Evolutionary conservation across 2,888 invertebrate species (phyloP).

Genomic region (Lasiommata megera): DNA sequence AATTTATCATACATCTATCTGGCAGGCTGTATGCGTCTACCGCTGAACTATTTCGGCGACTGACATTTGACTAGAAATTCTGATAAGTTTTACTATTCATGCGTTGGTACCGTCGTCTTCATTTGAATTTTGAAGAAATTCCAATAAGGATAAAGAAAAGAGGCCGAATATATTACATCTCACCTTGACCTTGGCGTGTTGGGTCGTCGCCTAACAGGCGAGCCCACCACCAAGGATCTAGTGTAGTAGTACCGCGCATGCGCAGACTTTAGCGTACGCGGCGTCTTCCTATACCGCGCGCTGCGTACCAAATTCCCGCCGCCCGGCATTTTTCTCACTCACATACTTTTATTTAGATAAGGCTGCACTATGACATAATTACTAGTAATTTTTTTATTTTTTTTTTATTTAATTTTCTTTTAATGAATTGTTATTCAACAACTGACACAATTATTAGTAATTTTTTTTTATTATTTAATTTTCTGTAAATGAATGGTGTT

Average conservation of each 20-base stretch:
- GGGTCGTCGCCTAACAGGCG: constrained; percentile 41
- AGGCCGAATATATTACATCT: constrained; percentile 26
- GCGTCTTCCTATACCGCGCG: constrained; percentile 59
- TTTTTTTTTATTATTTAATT: no score
- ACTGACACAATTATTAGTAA: no score
- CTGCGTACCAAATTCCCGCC: constrained; percentile 55
- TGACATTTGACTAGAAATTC: no score
- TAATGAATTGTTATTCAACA: no score
- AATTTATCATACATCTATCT: no score
- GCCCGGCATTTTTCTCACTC: constrained; percentile 61
- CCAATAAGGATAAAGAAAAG: constrained; percentile 3
- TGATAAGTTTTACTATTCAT: not conserved
- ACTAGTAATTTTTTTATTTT: no score
- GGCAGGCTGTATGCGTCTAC: no score
- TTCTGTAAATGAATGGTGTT: constrained; percentile 29
- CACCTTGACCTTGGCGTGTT: constrained; percentile 49
- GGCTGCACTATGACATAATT: constrained; percentile 20
- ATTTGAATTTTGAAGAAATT: not conserved
- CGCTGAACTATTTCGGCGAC: no score
- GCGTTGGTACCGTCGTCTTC: not conserved
- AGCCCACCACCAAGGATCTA: constrained; percentile 53
- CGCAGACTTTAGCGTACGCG: constrained; percentile 50
- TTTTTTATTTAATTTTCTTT: no score
- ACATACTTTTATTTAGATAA: constrained; percentile 25
- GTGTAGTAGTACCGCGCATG: constrained; percentile 66